Percentiles rank a stretch among this genome's conserved stretches.
Conservation (phyloP, 2,797 vertebrate species). For the Lemur catta region DNA sequence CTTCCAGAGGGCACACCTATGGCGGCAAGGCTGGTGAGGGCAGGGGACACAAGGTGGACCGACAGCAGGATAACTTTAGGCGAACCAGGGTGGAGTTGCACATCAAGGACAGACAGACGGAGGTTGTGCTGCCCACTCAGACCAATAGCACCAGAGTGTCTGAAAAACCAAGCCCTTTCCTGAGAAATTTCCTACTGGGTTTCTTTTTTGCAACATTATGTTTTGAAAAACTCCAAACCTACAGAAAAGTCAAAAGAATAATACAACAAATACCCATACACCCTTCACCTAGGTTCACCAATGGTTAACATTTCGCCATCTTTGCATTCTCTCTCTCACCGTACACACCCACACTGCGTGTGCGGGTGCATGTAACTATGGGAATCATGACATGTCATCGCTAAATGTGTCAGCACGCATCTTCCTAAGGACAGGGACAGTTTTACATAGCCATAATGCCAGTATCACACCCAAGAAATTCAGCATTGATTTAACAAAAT, state of each 20-base stretch:
- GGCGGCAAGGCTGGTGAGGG: not conserved
- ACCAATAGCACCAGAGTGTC: rapidly evolving
- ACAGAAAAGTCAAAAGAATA: not conserved
- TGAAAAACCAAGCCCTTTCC: not conserved
- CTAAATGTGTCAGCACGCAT: not conserved
- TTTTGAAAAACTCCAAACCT: not conserved
- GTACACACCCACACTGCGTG: rapidly evolving
- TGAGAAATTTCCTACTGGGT: not conserved
- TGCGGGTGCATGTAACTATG: not conserved
- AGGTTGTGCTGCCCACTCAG: not conserved
- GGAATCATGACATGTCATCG: not conserved
- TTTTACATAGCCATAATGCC: not conserved
- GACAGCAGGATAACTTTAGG: not conserved
- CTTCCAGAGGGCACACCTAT: not conserved
- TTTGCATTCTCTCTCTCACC: not conserved
- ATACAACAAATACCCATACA: not conserved
- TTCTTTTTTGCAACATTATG: not conserved
- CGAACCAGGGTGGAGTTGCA: rapidly evolving
- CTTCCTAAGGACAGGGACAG: not conserved
- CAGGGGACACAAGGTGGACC: not conserved
- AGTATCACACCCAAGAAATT: not conserved
- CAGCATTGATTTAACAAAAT: not conserved
- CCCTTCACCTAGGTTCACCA: not conserved
- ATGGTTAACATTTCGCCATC: not conserved
- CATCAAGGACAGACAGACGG: not conserved